Percentiles rank a stretch among this genome's conserved stretches.
Evolutionary conservation across 2,888 invertebrate species (phyloP).

Genomic region (Melipona bicolor): DNA sequence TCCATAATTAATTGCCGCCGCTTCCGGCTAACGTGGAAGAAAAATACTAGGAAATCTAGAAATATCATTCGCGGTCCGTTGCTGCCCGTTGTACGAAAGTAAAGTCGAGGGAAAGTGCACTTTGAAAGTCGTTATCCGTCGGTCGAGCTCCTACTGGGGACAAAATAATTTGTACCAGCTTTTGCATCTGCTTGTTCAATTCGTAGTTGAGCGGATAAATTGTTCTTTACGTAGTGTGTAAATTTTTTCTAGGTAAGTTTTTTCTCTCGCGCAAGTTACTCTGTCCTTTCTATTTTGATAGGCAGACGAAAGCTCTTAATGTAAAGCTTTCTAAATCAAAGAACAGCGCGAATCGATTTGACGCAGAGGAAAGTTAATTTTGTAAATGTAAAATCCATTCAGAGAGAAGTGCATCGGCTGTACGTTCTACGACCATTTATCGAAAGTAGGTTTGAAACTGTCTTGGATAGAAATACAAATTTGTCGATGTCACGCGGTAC

Average conservation of each 20-base stretch:
- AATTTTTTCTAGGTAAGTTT: neutral
- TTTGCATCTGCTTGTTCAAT: too few relatives aligned
- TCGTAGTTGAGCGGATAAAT: too few relatives aligned
- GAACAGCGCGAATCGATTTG: neutral
- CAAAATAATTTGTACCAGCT: too few relatives aligned
- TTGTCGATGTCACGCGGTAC: too few relatives aligned
- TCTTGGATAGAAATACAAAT: too few relatives aligned
- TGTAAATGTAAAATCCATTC: neutral
- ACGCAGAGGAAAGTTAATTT: neutral
- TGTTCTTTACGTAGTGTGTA: too few relatives aligned
- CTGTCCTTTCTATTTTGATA: neutral
- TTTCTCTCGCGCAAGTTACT: neutral
- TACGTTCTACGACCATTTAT: too few relatives aligned
- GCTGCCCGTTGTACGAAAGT: neutral
- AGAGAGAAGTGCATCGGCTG: neutral
- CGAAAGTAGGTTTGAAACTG: too few relatives aligned
- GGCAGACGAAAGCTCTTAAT: neutral
- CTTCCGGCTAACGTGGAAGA: neutral
- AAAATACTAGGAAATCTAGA: neutral
- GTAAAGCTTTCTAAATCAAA: neutral
- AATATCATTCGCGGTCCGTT: neutral
- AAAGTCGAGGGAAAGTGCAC: neutral
- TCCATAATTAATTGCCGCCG: constrained; percentile 24
- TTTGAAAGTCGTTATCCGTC: neutral
- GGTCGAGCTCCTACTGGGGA: too few relatives aligned